These are phyloP conservation scores for Merops nubicus DNA, from an alignment of 2,113 vertebrate genomes.

Conservation along the genomic window DNA sequence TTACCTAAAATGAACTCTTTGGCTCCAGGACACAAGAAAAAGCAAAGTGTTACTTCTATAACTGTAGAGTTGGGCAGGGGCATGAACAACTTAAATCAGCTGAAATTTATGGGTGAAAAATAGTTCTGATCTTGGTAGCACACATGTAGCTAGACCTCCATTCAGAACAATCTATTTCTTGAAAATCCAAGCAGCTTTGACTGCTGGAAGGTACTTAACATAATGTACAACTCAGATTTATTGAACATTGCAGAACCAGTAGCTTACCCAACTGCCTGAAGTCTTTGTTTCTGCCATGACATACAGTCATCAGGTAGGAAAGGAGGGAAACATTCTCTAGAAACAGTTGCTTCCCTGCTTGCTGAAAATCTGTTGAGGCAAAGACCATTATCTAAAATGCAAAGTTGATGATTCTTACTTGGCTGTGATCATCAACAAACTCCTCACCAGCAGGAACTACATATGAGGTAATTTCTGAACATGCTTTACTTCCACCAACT, in stretches of 20 bases:
- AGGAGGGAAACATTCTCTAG: background rate
- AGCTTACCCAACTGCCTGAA: background rate
- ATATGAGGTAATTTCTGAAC: background rate
- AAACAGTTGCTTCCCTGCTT: background rate
- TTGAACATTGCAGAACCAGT: background rate
- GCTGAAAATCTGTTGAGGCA: background rate
- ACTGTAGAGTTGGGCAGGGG: background rate
- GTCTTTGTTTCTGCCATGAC: background rate
- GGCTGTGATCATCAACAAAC: background rate
- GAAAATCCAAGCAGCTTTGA: background rate
- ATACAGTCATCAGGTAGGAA: background rate
- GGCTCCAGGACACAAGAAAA: constrained; percentile 11
- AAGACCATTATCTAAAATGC: background rate
- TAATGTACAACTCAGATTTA: background rate
- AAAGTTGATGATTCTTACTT: background rate
- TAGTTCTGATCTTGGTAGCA: background rate
- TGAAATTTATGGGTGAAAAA: background rate
- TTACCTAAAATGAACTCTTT: constrained; percentile 71
- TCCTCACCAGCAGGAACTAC: background rate
- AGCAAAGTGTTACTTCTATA: background rate
- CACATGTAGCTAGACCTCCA: background rate
- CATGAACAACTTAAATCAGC: background rate
- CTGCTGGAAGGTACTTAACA: background rate
- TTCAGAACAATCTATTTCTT: background rate
- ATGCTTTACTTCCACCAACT: background rate